A percentile compares a stretch with the other conserved stretches of the same genome.
Conservation (phyloP, 2,113 vertebrate genomes). For the Galemys pyrenaicus region DNA sequence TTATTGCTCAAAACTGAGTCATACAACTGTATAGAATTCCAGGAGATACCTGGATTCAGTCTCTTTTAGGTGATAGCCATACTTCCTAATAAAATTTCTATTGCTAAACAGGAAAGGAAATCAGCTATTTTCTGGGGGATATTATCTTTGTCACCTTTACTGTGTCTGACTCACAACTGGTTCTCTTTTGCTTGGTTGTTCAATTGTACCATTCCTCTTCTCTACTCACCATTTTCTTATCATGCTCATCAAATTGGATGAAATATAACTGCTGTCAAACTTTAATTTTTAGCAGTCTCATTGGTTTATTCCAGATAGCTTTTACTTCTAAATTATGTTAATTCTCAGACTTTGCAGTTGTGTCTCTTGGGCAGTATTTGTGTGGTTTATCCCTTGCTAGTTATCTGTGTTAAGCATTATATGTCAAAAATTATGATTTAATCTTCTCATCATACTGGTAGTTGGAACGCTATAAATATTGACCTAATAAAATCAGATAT, state of each 20-base stretch:
- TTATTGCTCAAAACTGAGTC: not conserved
- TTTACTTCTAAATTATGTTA: not conserved
- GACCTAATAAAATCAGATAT: slow-evolving; percentile 27
- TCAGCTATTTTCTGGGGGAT: not conserved
- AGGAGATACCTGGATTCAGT: not conserved
- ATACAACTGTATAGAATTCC: not conserved
- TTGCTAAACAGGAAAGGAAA: not conserved
- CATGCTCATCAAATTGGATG: not conserved
- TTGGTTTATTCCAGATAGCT: not conserved
- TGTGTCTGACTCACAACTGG: not conserved
- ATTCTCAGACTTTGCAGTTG: not conserved
- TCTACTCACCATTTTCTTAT: not conserved
- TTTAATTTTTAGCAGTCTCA: not conserved
- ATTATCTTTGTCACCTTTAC: not conserved
- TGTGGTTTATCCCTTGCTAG: not conserved
- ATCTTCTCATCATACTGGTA: not conserved
- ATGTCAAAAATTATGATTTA: slow-evolving; percentile 30
- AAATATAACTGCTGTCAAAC: not conserved
- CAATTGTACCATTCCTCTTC: not conserved
- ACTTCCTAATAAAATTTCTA: not conserved
- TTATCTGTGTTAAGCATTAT: not conserved
- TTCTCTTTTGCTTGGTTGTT: not conserved
- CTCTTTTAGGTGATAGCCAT: not conserved
- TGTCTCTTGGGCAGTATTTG: not conserved
- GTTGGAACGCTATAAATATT: not conserved